Conservation (phyloP, 1,140 invertebrate genomes). For the Drosophila seguyi region DNA sequence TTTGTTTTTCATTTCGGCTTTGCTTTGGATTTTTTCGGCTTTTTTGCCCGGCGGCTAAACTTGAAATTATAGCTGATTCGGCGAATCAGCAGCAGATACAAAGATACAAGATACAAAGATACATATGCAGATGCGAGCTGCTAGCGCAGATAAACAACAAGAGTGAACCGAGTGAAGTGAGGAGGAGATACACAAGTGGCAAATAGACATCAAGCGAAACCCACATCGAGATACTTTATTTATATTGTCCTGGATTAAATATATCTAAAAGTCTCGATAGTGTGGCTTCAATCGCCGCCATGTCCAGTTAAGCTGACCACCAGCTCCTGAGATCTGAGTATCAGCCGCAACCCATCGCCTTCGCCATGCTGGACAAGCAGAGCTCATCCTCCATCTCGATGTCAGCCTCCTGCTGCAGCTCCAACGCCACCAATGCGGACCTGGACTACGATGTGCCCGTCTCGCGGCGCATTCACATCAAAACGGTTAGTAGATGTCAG, state of each 20-base stretch:
- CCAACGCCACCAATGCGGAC: constrained; percentile 67
- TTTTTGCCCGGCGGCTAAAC: constrained; percentile 64
- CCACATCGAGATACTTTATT: constrained; percentile 75
- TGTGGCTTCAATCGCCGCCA: constrained; percentile 18
- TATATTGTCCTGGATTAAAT: constrained; percentile 85
- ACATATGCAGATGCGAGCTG: constrained; percentile 61
- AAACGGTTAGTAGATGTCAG: constrained; percentile 76
- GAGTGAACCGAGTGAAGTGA: constrained; percentile 13
- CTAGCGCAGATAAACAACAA: constrained; percentile 22
- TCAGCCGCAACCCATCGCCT: neutral
- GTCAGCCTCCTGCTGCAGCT: constrained; percentile 72
- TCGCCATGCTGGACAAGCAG: constrained; percentile 74
- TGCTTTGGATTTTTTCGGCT: constrained; percentile 24
- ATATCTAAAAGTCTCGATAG: constrained; percentile 72
- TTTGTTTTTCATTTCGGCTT: constrained; percentile 61
- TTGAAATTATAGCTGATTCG: constrained; percentile 83
- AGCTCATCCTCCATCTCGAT: constrained; percentile 55
- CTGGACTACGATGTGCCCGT: constrained; percentile 81
- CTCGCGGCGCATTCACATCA: constrained; percentile 73
- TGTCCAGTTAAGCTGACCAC: constrained; percentile 1
- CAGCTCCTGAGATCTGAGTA: neutral
- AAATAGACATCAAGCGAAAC: constrained; percentile 34
- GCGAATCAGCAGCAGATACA: constrained; percentile 57
- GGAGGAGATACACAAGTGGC: constrained; percentile 28
- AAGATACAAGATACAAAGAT: constrained; percentile 43